These are phyloP conservation scores for Metacarcinus magister DNA, from an alignment of 2,888 invertebrate genomes.

Conservation along the genomic window DNA sequence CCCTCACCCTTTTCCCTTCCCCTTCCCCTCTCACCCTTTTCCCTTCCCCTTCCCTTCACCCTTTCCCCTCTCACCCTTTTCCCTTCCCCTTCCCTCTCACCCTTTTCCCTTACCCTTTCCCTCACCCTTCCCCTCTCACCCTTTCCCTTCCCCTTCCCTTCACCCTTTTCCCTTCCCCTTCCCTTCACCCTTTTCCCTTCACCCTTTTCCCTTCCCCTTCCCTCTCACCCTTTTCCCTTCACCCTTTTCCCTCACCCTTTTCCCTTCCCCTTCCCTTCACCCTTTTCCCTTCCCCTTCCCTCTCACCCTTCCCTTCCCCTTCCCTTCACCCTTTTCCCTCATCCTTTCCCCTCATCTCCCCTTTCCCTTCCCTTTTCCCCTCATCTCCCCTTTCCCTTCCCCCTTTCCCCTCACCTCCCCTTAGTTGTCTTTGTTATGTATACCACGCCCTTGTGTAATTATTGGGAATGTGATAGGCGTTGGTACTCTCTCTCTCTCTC, in stretches of 20 bases:
- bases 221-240: neutral
- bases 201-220: neutral
- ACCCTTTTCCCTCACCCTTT: neutral
- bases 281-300: neutral
- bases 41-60: neutral
- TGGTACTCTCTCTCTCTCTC: constrained; percentile 8
- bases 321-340: neutral
- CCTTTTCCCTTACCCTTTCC: too few species aligned
- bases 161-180: neutral
- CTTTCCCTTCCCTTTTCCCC: neutral
- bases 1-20: neutral
- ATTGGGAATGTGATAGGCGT: neutral
- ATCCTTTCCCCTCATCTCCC: neutral
- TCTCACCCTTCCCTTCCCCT: neutral
- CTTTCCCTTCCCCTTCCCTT: neutral
- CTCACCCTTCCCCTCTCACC: neutral
- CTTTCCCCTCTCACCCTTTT: neutral
- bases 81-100: neutral
- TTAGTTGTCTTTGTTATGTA: too few species aligned
- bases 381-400: too few species aligned
- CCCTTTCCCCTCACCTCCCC: too few species aligned
- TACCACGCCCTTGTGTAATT: neutral
- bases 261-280: neutral
- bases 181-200: neutral
- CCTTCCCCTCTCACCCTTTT: neutral